Evolutionary conservation across 2,797 vertebrate species (phyloP), one percentile per base, ranked within the genome.

Genomic region (Falco rusticolus): DNA sequence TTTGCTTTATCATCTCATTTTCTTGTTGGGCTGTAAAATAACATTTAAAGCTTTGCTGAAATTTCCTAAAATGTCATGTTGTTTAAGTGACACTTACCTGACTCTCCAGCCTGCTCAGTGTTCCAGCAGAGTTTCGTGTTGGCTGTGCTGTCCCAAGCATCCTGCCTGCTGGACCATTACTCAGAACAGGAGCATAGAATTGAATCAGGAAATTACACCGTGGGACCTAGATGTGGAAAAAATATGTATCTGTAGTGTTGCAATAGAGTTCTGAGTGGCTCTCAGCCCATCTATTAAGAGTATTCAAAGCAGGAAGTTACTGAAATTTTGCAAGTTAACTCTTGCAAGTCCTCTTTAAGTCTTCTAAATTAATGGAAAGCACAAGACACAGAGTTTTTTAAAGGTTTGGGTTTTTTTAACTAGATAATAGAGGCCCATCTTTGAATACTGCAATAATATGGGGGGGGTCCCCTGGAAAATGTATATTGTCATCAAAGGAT

Each of bases 1-100:
- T 54, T 65, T 75, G 6, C 20, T 63, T 7, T 48, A 12, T 51
- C 75, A 28, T 20, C 26, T 74, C 11, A 3, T 59, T 90, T 81
- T 45, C 57, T 39, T 63, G 3, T 33, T 87, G 15, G 22, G 9
- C 39, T 83, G 16, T 37, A 63, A 89, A 81, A 65, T 7, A 81
- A 39, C 43, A 28, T 28, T n/a, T 61, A 57, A 61, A 81, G 11
- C 17, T 81, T 77, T 65, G 24, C n/a, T 89, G 88, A 34, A 17
- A 66, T 41, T 74, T 28, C 8, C 53, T 53, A 41, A 72, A 61
- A 48, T 8, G 22, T 51, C 33, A 4, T 18, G 13, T 25, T 77
- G 11, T 89, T 80, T 69, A 84, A 90, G 57, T 22, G 39, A 50
- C 24, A 60, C 94, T 95, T 96, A 97, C 97, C 68, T 61, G 66